Evolutionary conservation across 2,888 invertebrate species (phyloP).

Genomic region (Acanthococcus lagerstroemiae): DNA sequence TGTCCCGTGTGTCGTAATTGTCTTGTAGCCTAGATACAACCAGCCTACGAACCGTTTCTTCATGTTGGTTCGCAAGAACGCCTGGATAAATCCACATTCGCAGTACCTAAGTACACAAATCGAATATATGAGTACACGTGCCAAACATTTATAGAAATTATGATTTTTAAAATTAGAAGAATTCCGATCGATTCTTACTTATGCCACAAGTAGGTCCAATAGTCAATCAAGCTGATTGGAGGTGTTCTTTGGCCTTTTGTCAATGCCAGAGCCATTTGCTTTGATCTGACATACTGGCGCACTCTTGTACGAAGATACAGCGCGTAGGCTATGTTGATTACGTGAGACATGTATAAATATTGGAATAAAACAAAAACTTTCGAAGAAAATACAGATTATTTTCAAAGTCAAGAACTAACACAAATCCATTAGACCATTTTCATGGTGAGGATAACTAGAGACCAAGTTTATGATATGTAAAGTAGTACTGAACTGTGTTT

Average conservation of each 20-base stretch:
- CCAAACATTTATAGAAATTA: not conserved
- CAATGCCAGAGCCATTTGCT: not conserved
- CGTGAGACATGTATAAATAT: no score
- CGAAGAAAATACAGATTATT: no score
- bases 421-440: no score
- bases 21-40: slow-evolving; percentile 24
- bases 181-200: not conserved
- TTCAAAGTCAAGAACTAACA: no score
- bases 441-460: no score
- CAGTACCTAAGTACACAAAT: not conserved
- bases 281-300: not conserved
- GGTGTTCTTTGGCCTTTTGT: not conserved
- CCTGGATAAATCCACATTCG: slow-evolving; percentile 14
- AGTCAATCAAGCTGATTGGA: not conserved
- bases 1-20: slow-evolving; percentile 43
- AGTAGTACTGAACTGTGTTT: no score
- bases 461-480: no score
- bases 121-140: not conserved
- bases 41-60: slow-evolving; percentile 2
- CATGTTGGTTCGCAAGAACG: slow-evolving; percentile 7
- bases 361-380: no score
- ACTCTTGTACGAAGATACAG: not conserved
- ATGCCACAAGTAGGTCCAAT: not conserved
- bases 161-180: not conserved
- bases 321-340: no score